These are phyloP conservation scores for Dione vanillae DNA, from an alignment of 2,888 invertebrate genomes.

Conservation along the genomic window DNA sequence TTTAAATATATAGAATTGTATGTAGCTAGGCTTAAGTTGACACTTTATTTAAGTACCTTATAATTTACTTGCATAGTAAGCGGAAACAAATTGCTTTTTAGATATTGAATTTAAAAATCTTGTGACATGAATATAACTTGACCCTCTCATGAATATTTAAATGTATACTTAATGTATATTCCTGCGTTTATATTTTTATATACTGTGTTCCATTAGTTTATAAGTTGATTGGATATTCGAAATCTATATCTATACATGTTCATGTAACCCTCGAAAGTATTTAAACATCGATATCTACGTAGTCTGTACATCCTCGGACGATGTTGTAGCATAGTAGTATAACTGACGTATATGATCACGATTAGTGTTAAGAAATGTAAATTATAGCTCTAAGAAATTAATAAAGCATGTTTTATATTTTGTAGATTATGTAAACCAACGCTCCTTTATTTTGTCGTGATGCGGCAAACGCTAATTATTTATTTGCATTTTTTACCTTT, in stretches of 20 bases:
- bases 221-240: slow-evolving; percentile 23
- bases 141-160: slow-evolving; percentile 25
- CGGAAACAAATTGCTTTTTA: slow-evolving; percentile 28
- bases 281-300: slow-evolving; percentile 35
- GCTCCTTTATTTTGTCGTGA: slow-evolving; percentile 59
- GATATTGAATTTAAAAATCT: slow-evolving; percentile 30
- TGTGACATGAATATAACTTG: slow-evolving; percentile 17
- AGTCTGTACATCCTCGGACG: slow-evolving; percentile 52
- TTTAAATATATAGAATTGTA: slow-evolving; percentile 73
- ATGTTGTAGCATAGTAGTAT: slow-evolving; percentile 68
- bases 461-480: slow-evolving; percentile 79
- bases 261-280: slow-evolving; percentile 27
- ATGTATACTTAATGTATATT: slow-evolving; percentile 9
- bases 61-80: slow-evolving; percentile 45
- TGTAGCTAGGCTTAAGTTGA: slow-evolving; percentile 75
- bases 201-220: slow-evolving; percentile 33
- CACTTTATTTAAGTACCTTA: slow-evolving; percentile 61
- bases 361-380: slow-evolving; percentile 74
- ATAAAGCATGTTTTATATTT: slow-evolving; percentile 83
- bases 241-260: slow-evolving; percentile 9
- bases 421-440: slow-evolving; percentile 74
- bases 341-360: slow-evolving; percentile 72
- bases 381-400: slow-evolving; percentile 76
- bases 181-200: slow-evolving; percentile 36
- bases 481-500: slow-evolving; percentile 78